Conservation (phyloP, 2,888 invertebrate species). For the Ormyrus pomaceus region DNA sequence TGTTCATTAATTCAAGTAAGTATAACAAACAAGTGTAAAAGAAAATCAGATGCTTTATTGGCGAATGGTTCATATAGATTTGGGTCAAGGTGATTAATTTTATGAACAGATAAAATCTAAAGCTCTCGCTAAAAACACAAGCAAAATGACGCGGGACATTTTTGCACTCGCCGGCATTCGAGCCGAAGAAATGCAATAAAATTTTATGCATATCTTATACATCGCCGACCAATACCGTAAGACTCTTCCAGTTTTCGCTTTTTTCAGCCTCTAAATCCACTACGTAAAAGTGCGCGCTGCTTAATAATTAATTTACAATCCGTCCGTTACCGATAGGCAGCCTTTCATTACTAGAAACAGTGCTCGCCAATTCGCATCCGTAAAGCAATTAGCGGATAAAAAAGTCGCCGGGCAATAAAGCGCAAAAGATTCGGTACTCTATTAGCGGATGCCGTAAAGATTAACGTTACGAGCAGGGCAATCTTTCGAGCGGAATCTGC, state of each 20-base stretch:
- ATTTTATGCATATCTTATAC: not conserved
- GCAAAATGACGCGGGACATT: conserved; percentile 8
- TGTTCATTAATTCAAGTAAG: not conserved
- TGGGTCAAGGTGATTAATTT: conserved; percentile 43
- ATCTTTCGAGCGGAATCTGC: not conserved
- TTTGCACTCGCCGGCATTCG: not conserved
- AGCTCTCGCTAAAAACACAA: conserved; percentile 1
- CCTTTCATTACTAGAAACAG: no score
- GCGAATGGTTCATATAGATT: conserved; percentile 13
- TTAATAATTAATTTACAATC: no score
- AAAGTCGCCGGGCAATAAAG: not conserved
- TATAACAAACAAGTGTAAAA: not conserved
- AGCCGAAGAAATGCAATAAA: not conserved
- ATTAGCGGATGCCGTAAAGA: conserved; percentile 33
- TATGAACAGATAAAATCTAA: conserved; percentile 28
- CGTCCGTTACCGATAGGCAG: no score
- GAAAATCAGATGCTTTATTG: conserved; percentile 23
- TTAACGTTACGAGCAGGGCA: conserved; percentile 17
- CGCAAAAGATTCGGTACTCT: conserved; percentile 15
- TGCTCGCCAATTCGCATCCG: no score
- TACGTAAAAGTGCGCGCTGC: no score
- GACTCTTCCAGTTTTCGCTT: not conserved
- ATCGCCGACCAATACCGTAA: not conserved
- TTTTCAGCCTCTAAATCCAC: no score
- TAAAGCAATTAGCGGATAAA: not conserved